Base-by-base conservation (phyloP, 2,888 invertebrate genomes). In the Bimastos eiseni region DNA sequence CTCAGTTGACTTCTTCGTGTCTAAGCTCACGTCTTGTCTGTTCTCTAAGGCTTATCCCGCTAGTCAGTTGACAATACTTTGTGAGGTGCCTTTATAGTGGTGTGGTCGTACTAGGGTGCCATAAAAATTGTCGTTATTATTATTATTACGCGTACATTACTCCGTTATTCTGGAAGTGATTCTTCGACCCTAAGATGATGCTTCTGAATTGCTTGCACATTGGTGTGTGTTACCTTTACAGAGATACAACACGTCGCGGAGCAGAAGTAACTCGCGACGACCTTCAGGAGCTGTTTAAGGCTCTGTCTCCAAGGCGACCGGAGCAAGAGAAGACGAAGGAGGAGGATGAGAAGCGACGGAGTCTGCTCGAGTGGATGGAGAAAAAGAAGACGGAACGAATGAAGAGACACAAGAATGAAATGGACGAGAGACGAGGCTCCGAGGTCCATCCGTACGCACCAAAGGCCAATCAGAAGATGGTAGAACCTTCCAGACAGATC, bases 321-420 rank as follows among this genome's bases (percentile, higher is more conserved):
- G 36, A 86, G 86, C 24, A 36, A 19, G 86, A 86, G 86, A 37
- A 86, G 37, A 21, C 34, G 86, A 86, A 86, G 36, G 86, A 86
- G 36, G 86, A 86, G 37, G 91, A 89, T 41, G 93, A 93, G 89
- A 93, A 93, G 90, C 92, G 92, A 37, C 93, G 93, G 36, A 91
- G 93, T 34, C 92, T 94, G 24, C 93, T 92, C 37, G 92, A 93
- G 21, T 94, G 94, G 94, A 94, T 94, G 94, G 92, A 92, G 5
- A 91, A 93, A 49, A 93, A 93, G 90, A 93, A 93, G 55, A 91
- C 91, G 11, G 92, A 94, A 92, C 93, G 93, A 34, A 93, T 93
- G 92, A 93, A 91, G 49, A 93, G 93, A 83, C 94, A 94, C 92
- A 92, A 91, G 90, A 91, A 91, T 55, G 92, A 93, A 24, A 91